phyloP scores from a whole-genome alignment of 2,888 invertebrate genomes.

The Agrochola lychnidis region DNA sequence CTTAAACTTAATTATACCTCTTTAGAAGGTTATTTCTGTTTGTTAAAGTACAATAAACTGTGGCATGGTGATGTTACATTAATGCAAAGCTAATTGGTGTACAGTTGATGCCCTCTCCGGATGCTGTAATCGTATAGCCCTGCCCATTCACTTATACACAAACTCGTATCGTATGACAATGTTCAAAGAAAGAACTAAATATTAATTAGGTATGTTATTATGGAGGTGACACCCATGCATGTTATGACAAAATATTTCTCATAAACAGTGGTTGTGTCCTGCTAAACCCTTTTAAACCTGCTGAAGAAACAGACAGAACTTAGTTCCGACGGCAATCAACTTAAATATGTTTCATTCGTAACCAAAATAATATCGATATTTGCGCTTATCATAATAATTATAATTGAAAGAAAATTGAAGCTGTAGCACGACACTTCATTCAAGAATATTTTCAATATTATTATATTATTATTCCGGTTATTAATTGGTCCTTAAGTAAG shows the following conservation, averaged over 20 bases:
- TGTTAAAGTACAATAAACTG: conserved; percentile 36
- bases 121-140: conserved; percentile 78
- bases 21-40: conserved; percentile 23
- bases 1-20: conserved; percentile 18
- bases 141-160: conserved; percentile 72
- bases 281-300: neutral
- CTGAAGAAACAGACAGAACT: neutral
- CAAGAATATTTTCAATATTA: neutral
- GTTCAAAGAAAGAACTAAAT: conserved; percentile 63
- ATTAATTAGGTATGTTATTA: conserved; percentile 46
- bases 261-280: neutral
- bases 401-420: neutral
- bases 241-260: conserved; percentile 11
- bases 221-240: conserved; percentile 32
- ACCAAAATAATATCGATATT: neutral
- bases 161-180: conserved; percentile 68
- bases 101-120: conserved; percentile 72
- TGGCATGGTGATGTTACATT: conserved; percentile 47
- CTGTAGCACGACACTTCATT: neutral
- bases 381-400: neutral
- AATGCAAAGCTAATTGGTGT: conserved; percentile 59
- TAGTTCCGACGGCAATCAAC: conserved; percentile 23
- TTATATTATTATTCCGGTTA: neutral
- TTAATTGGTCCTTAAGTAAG: conserved; percentile 1
- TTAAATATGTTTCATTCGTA: neutral